These are phyloP conservation scores for Tribolium castaneum DNA, from an alignment of 1,140 invertebrate species.

Conservation along the genomic window DNA sequence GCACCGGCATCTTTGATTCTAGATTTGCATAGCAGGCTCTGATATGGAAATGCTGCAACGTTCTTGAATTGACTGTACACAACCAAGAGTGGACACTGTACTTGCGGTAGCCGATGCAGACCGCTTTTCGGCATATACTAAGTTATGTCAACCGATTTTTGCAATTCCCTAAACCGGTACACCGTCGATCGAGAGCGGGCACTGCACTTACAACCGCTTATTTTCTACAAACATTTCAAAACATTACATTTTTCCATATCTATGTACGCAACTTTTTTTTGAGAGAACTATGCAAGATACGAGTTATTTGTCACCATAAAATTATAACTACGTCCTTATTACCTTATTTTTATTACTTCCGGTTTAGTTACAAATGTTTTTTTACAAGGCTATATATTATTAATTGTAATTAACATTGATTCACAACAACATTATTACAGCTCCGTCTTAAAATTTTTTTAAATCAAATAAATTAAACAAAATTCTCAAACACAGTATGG, in stretches of 20 bases:
- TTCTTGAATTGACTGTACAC: slow-evolving; percentile 56
- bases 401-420: no score
- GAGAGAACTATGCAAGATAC: no score
- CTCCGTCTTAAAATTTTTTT: no score
- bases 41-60: slow-evolving; percentile 59
- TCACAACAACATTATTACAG: no score
- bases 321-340: no score
- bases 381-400: no score
- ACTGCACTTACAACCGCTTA: neutral
- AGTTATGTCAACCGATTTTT: slow-evolving; percentile 61
- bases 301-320: no score
- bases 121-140: slow-evolving; percentile 60
- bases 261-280: neutral
- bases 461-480: no score
- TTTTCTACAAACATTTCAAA: neutral
- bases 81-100: slow-evolving; percentile 47
- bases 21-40: slow-evolving; percentile 58
- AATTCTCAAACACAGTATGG: no score
- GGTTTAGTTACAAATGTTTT: no score
- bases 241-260: neutral
- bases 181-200: slow-evolving; percentile 44
- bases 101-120: slow-evolving; percentile 53
- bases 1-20: slow-evolving; percentile 55
- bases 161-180: slow-evolving; percentile 54
- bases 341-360: no score